These are phyloP conservation scores for Lophotriccus pileatus DNA, from an alignment of 2,797 vertebrate genomes.

Conservation along the genomic window DNA sequence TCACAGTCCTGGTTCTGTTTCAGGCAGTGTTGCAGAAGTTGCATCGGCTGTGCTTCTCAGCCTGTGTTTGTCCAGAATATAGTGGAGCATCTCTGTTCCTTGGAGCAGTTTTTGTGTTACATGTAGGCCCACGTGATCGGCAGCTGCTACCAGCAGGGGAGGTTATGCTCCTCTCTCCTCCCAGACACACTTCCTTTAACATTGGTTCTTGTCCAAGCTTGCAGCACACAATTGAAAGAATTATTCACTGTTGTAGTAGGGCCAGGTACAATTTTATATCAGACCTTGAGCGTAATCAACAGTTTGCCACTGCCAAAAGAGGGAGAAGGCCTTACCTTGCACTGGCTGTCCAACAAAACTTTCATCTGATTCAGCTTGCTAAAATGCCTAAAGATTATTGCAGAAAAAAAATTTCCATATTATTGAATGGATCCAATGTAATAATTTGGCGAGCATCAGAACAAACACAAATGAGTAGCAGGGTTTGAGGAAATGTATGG, in stretches of 20 bases:
- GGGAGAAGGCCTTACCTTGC: not conserved
- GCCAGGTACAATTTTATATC: not conserved
- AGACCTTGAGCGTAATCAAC: not conserved
- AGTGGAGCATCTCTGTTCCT: not conserved
- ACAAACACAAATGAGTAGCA: not conserved
- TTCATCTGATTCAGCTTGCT: not conserved
- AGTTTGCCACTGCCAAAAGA: not conserved
- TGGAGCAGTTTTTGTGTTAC: not conserved
- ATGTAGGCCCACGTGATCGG: not conserved
- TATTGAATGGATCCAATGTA: not conserved
- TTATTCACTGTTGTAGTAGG: not conserved
- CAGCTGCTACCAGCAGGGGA: not conserved
- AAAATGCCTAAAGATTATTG: not conserved
- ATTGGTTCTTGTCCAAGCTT: not conserved
- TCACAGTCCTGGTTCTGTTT: not conserved
- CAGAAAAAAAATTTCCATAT: not conserved
- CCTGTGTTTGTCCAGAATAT: not conserved
- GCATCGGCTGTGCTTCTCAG: not conserved
- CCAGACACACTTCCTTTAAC: not conserved
- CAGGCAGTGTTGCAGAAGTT: not conserved
- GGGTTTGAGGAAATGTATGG: not conserved
- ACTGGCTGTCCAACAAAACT: not conserved
- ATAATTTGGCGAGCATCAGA: not conserved
- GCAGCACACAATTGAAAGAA: not conserved
- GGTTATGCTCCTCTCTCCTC: not conserved